Evolutionary conservation across 37 sponge, comb jelly and placozoan genomes (phyloP), one percentile per base, ranked within the genome.

Genomic region (Lycopodina hypogea): DNA sequence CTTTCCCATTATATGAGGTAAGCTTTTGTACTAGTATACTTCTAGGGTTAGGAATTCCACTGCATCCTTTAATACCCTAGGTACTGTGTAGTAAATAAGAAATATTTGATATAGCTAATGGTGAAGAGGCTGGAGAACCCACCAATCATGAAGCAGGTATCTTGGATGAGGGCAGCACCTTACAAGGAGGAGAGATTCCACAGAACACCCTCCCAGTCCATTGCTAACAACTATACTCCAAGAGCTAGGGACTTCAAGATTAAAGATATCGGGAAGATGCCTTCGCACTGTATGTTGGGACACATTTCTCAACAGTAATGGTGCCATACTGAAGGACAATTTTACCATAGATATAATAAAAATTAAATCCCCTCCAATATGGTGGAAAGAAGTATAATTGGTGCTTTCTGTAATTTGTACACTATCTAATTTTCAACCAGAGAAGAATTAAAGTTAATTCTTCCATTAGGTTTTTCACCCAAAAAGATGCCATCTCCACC

Each of bases 181-280:
- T 91, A 66, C 79, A 96, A 96, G 68, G 97, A 96, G 59, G 90
- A 93, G 77, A 88, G 57, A 71, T 78, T 82, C 40, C 88, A 90
- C 68, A 80, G 97, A n/a, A 69, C 89, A 3, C 97, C 97, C 0
- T 90, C 91, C 50, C 94, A 96, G 75, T 93, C 92, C 69, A 96
- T 96, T 67, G 97, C 90, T 18, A 96, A 96, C 81, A 93, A 93
- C 73, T 96, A 78, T 76, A 84, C 97, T 24, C 97, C 97, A 30
- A 62, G 84, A 21, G 89, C 91, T 21, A 80, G 68, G 69, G 75
- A 90, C 76, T 86, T 96, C 70, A 93, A 88, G 79, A 83, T 96
- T 4, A 86, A 73, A 37, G 32, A 53, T 17, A 62, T 95, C n/a
- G 42, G 78, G 70, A 93, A 52, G 68, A 72, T 83, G 65, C 76